Base-by-base conservation (phyloP, 2,113 vertebrate species). In the Saguinus imperator region DNA sequence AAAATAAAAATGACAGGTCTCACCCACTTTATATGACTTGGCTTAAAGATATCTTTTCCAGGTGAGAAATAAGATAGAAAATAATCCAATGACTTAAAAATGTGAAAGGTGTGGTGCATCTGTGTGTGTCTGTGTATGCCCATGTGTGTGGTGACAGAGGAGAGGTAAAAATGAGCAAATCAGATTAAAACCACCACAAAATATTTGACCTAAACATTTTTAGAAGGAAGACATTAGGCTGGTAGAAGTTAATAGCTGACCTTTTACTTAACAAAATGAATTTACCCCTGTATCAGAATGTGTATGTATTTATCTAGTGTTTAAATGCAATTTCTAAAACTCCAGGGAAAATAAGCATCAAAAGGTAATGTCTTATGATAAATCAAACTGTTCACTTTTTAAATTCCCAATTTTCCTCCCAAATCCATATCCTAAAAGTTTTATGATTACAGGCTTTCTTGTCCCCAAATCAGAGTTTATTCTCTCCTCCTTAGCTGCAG, bases 271-370 rank as follows among this genome's bases (percentile, higher is more conserved):
- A 76, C 11, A 87, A 94, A 96, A 95, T 70, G 13, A 92, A 96
- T 85, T 50, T 90, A 35, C 55, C 66, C 87, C 79, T 45, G 2
- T 79, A 92, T 58, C 87, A 72, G n/a, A 92, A 61, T 40, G 13
- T 64, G 72, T 80, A 45, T 70, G 40, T 58, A 48, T 97, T 70
- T 92, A 89, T 21, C 50, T 29, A 87, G 45, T 58, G n/a, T 80
- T 94, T 92, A 87, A 95, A 82, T 79, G 88, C 18, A 82, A 79
- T 76, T 93, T 89, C n/a, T 76, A 89, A 97, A 95, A 92, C 86
- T 87, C 77, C 27, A 94, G 76, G 50, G 68, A 85, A 91, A 93
- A 87, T 48, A 84, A 77, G 37, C 84, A 87, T 88, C 84, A 87
- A 87, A 76, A 96, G 75, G 21, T 87, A 92, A 96, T 87, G 55